Evolutionary conservation across 2,888 invertebrate genomes (phyloP), one percentile per base, ranked within the genome.

Genomic region (Acheta domesticus): DNA sequence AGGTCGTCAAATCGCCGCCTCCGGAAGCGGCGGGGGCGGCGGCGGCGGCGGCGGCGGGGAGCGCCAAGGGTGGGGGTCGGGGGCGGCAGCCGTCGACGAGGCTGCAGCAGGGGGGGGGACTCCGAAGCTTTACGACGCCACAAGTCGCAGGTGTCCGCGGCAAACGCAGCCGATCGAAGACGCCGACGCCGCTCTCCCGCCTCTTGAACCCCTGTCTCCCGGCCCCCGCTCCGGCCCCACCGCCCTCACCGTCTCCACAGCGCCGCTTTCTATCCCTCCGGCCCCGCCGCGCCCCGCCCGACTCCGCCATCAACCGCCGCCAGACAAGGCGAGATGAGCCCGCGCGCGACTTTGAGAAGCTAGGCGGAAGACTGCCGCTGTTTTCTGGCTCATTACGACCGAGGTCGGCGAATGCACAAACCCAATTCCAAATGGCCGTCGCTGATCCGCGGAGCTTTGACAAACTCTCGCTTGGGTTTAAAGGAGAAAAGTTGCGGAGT

Each of bases 101-200:
- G 14, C n/a, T n/a, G 16, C n/a, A 14, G 16, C 62, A n/a, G 62
- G 16, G 16, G 62, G 3, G 62, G 62, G 16, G 62, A 62, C 16
- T 14, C 62, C 4, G 16, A 16, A 62, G 62, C 62, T 62, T 62
- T 62, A 62, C 62, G 62, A 62, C 62, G n/a, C 62, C 62, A 62
- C 62, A 62, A 62, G 62, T 62, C 62, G 62, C 62, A 62, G 62
- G 62, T 62, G 62, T 62, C 62, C 62, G 62, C 62, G n/a, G 62
- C 62, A 62, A 62, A 62, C 62, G 62, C 62, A 62, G 14, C 62
- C 62, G 62, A 62, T 62, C 62, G 62, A 62, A 16, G 16, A n/a
- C n/a, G 16, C n/a, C 62, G 62, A n/a, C 62, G 62, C n/a, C 62
- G 62, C 14, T 19, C 62, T 14, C 62, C 62, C 36, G 36, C 36